phyloP scores from a whole-genome alignment of 1,140 invertebrate species.

The Coptotermes formosanus region DNA sequence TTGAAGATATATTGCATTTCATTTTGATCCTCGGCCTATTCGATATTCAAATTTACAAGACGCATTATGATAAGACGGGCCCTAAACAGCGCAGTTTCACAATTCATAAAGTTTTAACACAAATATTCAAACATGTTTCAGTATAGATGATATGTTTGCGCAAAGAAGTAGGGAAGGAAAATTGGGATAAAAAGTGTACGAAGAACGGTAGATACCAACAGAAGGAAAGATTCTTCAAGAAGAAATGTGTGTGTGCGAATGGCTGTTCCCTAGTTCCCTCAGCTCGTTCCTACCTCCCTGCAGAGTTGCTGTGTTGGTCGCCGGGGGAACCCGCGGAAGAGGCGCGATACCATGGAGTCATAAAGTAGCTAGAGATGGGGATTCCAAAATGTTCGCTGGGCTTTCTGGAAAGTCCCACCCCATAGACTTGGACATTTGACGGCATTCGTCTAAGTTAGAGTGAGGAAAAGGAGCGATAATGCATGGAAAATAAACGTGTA shows the following conservation, averaged over 20 bases:
- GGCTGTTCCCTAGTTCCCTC: neutral
- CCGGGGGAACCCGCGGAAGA: neutral
- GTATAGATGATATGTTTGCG: neutral
- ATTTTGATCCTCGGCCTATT: neutral
- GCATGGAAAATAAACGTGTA: neutral
- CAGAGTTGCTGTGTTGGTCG: neutral
- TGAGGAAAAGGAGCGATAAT: neutral
- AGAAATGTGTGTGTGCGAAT: neutral
- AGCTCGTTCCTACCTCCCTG: neutral
- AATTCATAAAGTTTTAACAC: neutral
- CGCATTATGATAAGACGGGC: neutral
- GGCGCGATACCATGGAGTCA: neutral
- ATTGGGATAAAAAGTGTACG: neutral
- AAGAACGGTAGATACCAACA: neutral
- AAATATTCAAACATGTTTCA: neutral
- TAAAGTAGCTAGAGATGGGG: neutral
- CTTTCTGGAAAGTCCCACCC: neutral
- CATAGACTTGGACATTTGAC: neutral
- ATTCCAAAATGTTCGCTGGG: conserved; percentile 10
- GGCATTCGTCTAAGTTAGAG: neutral
- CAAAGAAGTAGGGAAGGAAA: neutral
- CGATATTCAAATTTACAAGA: neutral
- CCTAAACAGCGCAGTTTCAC: neutral
- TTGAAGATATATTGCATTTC: too few relatives aligned
- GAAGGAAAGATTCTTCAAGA: neutral